A percentile compares a stretch with the other conserved stretches of the same genome.
Evolutionary conservation across 2,888 invertebrate genomes (phyloP).

Genomic region (Strigamia maritima): DNA sequence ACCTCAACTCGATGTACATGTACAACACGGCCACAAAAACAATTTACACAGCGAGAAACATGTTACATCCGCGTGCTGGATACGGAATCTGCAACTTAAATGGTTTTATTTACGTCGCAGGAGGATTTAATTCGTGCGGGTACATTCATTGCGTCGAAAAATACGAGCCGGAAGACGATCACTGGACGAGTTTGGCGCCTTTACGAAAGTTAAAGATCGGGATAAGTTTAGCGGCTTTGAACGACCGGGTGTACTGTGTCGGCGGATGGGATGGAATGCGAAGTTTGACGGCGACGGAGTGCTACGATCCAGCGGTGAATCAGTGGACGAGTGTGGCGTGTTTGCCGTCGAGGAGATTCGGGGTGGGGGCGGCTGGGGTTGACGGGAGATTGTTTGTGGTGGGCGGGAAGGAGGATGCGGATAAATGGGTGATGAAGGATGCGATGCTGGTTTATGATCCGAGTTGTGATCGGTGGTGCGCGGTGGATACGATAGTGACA

Average conservation of each 20-base stretch:
- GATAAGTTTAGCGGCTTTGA: constrained; percentile 12
- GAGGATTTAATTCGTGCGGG: constrained; percentile 34
- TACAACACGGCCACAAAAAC: constrained; percentile 36
- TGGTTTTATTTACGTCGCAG: constrained; percentile 28
- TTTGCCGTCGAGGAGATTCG: constrained; percentile 34
- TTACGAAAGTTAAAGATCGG: constrained; percentile 26
- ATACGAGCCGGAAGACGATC: constrained; percentile 35
- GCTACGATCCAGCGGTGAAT: constrained; percentile 37
- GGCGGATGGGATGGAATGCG: constrained; percentile 37
- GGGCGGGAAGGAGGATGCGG: constrained; percentile 36
- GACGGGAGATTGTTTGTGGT: constrained; percentile 36
- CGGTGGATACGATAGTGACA: constrained; percentile 33
- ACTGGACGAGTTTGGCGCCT: constrained; percentile 34
- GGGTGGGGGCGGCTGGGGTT: constrained; percentile 34
- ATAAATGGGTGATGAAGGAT: constrained; percentile 36
- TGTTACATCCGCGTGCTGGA: constrained; percentile 36
- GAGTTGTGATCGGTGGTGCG: constrained; percentile 37
- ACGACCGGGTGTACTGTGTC: constrained; percentile 35
- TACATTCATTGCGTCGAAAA: constrained; percentile 37
- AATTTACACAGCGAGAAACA: constrained; percentile 30
- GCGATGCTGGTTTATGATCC: constrained; percentile 37
- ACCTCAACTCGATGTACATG: constrained; percentile 36
- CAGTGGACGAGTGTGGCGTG: constrained; percentile 36
- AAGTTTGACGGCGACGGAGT: constrained; percentile 30
- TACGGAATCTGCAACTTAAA: constrained; percentile 19